Evolutionary conservation across 2,113 vertebrate genomes (phyloP).

Genomic region (Carassius auratus): DNA sequence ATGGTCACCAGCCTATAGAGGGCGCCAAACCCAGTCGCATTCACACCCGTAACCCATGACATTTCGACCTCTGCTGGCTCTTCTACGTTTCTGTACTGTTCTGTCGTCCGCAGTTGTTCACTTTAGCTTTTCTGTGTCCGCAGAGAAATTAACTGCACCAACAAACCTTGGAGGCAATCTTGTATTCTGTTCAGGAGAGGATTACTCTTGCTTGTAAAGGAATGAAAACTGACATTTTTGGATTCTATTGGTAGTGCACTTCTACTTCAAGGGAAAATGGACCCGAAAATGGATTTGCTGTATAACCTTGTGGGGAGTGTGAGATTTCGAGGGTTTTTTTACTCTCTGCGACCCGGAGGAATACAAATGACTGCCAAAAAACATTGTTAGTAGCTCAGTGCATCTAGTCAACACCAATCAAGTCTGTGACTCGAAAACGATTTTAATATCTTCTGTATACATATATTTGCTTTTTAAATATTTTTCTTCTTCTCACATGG

Average conservation of each 20-base stretch:
- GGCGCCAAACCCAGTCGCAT: constrained; percentile 49
- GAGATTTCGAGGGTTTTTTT: constrained; percentile 76
- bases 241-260: constrained; percentile 66
- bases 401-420: constrained; percentile 63
- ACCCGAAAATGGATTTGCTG: constrained; percentile 48
- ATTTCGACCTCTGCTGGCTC: constrained; percentile 42
- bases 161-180: constrained; percentile 26
- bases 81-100: constrained; percentile 76
- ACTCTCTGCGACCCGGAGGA: constrained; percentile 74
- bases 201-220: neutral
- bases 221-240: constrained; percentile 70
- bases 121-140: constrained; percentile 77
- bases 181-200: constrained; percentile 32
- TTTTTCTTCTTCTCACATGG: constrained; percentile 81
- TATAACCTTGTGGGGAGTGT: constrained; percentile 68
- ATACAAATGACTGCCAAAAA: constrained; percentile 75
- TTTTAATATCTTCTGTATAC: constrained; percentile 86
- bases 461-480: constrained; percentile 81
- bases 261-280: constrained; percentile 63
- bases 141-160: neutral
- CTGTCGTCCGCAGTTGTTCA: constrained; percentile 82
- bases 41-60: constrained; percentile 49
- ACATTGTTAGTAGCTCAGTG: constrained; percentile 56
- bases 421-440: constrained; percentile 75
- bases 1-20: constrained; percentile 98